Evolutionary conservation across 2,113 vertebrate genomes (phyloP).

Genomic region (Hydrolagus affinis): DNA sequence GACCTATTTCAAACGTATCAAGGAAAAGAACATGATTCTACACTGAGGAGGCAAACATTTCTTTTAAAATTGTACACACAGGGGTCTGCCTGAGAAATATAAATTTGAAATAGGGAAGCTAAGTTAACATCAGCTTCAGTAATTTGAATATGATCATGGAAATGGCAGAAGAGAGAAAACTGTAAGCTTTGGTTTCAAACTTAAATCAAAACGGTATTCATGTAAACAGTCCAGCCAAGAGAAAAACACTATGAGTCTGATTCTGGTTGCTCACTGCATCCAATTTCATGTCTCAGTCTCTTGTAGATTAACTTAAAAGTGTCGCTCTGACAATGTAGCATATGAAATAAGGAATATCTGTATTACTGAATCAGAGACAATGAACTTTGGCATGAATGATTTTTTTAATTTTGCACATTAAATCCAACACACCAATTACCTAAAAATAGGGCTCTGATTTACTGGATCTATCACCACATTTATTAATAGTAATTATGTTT

Average conservation of each 20-base stretch:
- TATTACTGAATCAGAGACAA: not conserved
- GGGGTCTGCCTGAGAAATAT: not conserved
- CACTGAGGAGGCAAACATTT: not conserved
- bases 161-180: not conserved
- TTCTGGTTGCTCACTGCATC: not conserved
- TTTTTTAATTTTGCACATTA: not conserved
- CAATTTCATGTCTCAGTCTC: not conserved
- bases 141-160: not conserved
- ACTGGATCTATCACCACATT: not conserved
- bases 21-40: not conserved
- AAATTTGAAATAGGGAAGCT: not conserved
- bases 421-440: not conserved
- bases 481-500: constrained; percentile 17
- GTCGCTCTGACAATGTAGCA: not conserved
- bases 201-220: not conserved
- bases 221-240: not conserved
- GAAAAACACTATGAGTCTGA: constrained; percentile 4
- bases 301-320: not conserved
- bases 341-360: not conserved
- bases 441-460: not conserved
- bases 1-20: not conserved
- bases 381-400: not conserved
- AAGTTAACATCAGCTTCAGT: not conserved
- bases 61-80: no score
- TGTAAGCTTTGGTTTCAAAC: not conserved